These are phyloP conservation scores for Bombus picipes DNA, from an alignment of 1,140 invertebrate genomes.

Conservation along the genomic window DNA sequence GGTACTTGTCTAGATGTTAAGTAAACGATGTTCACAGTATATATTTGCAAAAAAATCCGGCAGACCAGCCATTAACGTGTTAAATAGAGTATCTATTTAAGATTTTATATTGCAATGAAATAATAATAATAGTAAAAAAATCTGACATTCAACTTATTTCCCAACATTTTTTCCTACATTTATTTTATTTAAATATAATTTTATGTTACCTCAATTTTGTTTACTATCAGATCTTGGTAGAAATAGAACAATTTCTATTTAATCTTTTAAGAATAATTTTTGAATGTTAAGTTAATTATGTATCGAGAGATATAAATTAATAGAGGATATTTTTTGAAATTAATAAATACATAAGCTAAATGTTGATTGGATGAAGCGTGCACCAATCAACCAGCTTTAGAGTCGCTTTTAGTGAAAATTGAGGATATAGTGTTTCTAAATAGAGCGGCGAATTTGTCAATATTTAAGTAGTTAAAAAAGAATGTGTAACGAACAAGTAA, in stretches of 20 bases:
- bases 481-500: background rate
- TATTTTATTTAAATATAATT: background rate
- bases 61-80: background rate
- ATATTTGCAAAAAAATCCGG: background rate
- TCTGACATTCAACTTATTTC: background rate
- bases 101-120: background rate
- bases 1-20: background rate
- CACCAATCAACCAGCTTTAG: background rate
- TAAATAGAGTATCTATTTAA: background rate
- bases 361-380: background rate
- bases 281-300: background rate
- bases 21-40: background rate
- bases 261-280: background rate
- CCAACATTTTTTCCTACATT: background rate
- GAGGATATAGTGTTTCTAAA: background rate
- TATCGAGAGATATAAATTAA: background rate
- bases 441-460: conserved; percentile 6
- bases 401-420: background rate
- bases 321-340: too few species aligned
- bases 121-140: background rate
- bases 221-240: background rate
- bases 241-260: background rate
- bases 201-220: background rate
- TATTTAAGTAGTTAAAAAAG: background rate
- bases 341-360: background rate